A percentile compares a stretch with the other conserved stretches of the same genome.
Conservation (phyloP, 2,113 vertebrate genomes). For the Nyctibius bracteatus region DNA sequence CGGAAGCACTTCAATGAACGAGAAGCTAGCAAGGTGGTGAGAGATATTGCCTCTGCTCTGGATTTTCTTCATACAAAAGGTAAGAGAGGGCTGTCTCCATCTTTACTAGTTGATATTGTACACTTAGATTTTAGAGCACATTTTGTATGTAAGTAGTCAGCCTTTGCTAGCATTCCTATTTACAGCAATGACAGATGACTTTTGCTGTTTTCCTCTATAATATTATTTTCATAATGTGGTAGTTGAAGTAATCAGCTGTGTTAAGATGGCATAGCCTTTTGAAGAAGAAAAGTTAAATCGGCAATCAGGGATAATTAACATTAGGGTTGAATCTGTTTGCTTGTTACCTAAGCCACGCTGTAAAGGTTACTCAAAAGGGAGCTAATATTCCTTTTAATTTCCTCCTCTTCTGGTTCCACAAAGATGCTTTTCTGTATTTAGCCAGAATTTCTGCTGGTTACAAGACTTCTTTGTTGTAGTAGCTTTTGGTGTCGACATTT, state of each 20-base stretch:
- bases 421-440: not conserved
- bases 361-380: not conserved
- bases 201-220: not conserved
- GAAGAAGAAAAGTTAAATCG: not conserved
- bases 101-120: not conserved
- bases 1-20: slow-evolving; percentile 92
- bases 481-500: not conserved
- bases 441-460: not conserved
- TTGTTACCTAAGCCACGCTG: not conserved
- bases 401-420: not conserved
- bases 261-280: not conserved
- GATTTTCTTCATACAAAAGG: slow-evolving; percentile 96
- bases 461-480: not conserved
- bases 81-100: slow-evolving; percentile 19
- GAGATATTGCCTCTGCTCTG: slow-evolving; percentile 89
- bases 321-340: not conserved
- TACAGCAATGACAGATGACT: not conserved
- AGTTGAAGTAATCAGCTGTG: not conserved
- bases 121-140: not conserved
- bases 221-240: not conserved
- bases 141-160: not conserved
- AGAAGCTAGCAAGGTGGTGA: slow-evolving; percentile 93
- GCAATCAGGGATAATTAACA: not conserved
- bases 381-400: not conserved
- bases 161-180: not conserved